Base-by-base conservation (phyloP, 2,113 vertebrate species). In the Campylorhamphus procurvoides region DNA sequence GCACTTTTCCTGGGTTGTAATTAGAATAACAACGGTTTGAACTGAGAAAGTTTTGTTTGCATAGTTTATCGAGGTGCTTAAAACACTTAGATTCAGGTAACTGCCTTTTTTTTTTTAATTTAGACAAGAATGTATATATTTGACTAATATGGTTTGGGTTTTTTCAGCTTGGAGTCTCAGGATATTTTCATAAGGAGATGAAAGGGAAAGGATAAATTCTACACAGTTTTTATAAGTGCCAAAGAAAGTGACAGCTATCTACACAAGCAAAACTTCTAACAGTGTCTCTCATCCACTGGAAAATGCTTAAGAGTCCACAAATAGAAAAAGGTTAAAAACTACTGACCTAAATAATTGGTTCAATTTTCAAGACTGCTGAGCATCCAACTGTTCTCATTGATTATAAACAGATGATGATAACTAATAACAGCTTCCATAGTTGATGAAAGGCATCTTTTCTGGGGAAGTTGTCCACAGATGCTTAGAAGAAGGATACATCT, bases 361-460 rank as follows among this genome's bases (percentile, higher is more conserved):
- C 93, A 93, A 83, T 97, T 96, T 97, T 96, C 91, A 95, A 96
- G 91, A 97, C 94, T 93, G 93, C 87, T 93, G 91, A 95, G 93
- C 89, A 94, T 94, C 94, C 89, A 95, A 94, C 93, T 95, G 91
- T 94, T 97, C 91, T 91, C 91, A 93, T 95, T 96, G 94, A 96
- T 96, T 95, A 94, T 96, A 96, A 97, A 96, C 95, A 97, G 94
- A 97, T 93, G 93, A 96, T 96, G 94, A 96, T 96, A 97, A 97
- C 71, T 71, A 97, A 91, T 95, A 96, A 96, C 96, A 97, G 94
- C 91, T 95, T 67, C 91, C 53, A 79, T 67, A 93, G 78, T 59
- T 96, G 87, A 96, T 96, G 91, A 97, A 96, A 97, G 87, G 91
- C 66, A 50, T 96, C 84, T 95, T 96, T 96, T 94, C 91, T 91